phyloP scores from a whole-genome alignment of 37 sponge, comb jelly and placozoan genomes.

The Halisarca cf. caerulea region DNA sequence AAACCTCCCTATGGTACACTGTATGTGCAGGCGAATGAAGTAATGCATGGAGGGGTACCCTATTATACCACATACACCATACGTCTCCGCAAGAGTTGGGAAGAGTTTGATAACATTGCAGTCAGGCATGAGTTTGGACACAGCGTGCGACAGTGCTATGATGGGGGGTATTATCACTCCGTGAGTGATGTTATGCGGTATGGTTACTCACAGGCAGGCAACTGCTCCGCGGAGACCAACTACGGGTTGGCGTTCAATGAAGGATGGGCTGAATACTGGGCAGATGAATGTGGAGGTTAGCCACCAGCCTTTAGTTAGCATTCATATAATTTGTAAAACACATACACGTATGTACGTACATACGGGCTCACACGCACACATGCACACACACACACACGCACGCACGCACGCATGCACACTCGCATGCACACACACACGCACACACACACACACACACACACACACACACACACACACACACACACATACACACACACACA shows the following conservation, averaged over 20 bases:
- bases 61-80: background rate
- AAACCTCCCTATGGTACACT: background rate
- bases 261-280: conserved; percentile 45
- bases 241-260: conserved; percentile 43
- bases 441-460: too few relatives aligned
- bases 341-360: too few relatives aligned
- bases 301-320: too few relatives aligned
- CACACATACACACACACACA: too few relatives aligned
- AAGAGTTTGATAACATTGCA: background rate
- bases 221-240: conserved; percentile 2
- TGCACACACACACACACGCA: too few relatives aligned
- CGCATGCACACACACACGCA: too few relatives aligned
- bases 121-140: conserved; percentile 35
- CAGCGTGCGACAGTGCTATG: conserved; percentile 35
- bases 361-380: too few relatives aligned
- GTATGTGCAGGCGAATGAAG: background rate
- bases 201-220: background rate
- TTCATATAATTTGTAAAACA: too few relatives aligned
- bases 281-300: background rate
- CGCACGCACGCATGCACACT: too few relatives aligned
- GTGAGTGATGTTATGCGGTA: conserved; percentile 23
- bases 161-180: conserved; percentile 23
- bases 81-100: background rate
- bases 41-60: background rate
- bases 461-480: too few relatives aligned